Base-by-base conservation (phyloP, 2,797 vertebrate species). In the Ctenosaura bakeri region DNA sequence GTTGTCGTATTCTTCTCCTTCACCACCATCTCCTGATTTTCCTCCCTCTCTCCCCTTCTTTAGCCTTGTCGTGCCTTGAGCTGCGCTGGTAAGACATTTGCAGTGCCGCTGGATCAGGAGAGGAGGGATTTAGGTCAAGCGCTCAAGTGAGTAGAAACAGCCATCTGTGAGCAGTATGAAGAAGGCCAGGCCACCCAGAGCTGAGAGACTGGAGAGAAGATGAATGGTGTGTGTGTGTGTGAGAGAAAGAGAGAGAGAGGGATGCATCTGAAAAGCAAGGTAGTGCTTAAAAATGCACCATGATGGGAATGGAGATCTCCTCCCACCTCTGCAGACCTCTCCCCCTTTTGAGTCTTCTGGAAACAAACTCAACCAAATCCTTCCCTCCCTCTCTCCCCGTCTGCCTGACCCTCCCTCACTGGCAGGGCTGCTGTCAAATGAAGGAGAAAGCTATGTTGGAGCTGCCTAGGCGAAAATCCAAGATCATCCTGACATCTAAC, bases 61-160 rank as follows among this genome's bases (percentile, higher is more conserved):
- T 56, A 83, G 83, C 92, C 78, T 93, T 54, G 95, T 95, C 92
- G 93, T 95, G 95, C 95, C 93, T 95, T 95, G 95, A 95, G 95
- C 95, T 92, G 92, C 88, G 92, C 93, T 94, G 95, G 94, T 56
- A 90, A 95, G 96, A 88, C 94, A 89, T 95, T 94, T 94, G 95
- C 95, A 94, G 94, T 90, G 92, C 93, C 94, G 2, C 91, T 95
- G 95, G 94, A 96, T 96, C 94, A 94, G 94, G 92, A 89, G 93
- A 85, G 93, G 96, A 94, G 86, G 94, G 96, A 94, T 95, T 94
- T 93, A 93, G 94, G 94, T 94, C 95, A 95, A 95, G 93, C 94
- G 46, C 93, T 83, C 86, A 91, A 94, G 91, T 94, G 94, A 95
- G 94, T 92, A 94, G 94, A 94, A 96, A 92, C 87, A 95, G 94